These are phyloP conservation scores for Octodonta nipae DNA, from an alignment of 2,888 invertebrate species.

Conservation along the genomic window DNA sequence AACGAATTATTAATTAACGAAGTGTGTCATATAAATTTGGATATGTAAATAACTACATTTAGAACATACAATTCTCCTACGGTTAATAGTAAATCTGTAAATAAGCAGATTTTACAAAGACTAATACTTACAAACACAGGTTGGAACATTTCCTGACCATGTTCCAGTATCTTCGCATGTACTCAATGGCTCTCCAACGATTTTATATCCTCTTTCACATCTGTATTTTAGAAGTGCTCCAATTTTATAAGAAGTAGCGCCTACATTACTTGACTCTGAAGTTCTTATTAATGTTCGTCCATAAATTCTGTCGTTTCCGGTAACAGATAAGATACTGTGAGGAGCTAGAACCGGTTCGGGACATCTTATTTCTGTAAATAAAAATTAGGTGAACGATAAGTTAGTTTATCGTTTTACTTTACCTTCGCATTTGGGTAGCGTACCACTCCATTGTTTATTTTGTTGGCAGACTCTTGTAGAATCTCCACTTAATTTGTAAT, in stretches of 20 bases:
- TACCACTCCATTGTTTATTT: slow-evolving; percentile 70
- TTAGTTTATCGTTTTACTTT: slow-evolving; percentile 13
- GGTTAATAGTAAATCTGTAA: too few species aligned
- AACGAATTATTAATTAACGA: too few species aligned
- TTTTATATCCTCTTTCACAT: slow-evolving; percentile 80
- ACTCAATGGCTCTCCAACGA: slow-evolving; percentile 69
- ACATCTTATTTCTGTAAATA: slow-evolving; percentile 66
- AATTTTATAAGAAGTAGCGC: slow-evolving; percentile 68
- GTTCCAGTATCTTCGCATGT: slow-evolving; percentile 75
- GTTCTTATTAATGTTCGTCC: slow-evolving; percentile 71
- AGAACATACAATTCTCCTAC: too few species aligned
- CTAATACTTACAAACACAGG: slow-evolving; percentile 63
- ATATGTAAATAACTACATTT: too few species aligned
- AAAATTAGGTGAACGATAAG: slow-evolving; percentile 1
- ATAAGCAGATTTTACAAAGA: too few species aligned
- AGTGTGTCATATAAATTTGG: too few species aligned
- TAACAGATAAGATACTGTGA: slow-evolving; percentile 76
- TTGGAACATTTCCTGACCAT: slow-evolving; percentile 73
- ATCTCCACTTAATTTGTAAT: slow-evolving; percentile 66
- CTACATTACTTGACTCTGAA: slow-evolving; percentile 48
- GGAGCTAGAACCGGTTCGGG: slow-evolving; percentile 69
- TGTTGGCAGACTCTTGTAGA: slow-evolving; percentile 58
- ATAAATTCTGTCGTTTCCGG: slow-evolving; percentile 81
- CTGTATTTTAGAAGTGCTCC: slow-evolving; percentile 77
- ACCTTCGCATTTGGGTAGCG: slow-evolving; percentile 78